Base-by-base conservation (phyloP, 2,797 vertebrate genomes). In the Tiaroga cobitis region DNA sequence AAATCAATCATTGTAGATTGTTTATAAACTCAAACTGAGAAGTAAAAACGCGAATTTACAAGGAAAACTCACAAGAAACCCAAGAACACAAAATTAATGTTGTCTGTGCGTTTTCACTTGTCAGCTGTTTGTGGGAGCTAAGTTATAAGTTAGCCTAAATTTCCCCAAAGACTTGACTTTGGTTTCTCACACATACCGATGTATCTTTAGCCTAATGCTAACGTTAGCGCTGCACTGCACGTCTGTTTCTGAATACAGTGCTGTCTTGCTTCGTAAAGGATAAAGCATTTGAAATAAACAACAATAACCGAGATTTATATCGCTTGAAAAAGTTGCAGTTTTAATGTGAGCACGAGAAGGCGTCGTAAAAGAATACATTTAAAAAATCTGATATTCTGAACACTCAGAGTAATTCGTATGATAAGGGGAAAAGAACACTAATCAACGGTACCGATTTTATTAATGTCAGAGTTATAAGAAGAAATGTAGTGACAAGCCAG, bases 401-500 rank as follows among this genome's bases (percentile, higher is more conserved):
- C 13, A 63, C 29, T 63, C 6, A 4, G 18, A 34, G 18, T 37
- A 68, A 37, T 68, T 21, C 18, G 8, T 37, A 19, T 34, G 13
- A 29, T 26, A 61, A 6, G 11, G 46, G 4, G 3, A 2, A 24
- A 24, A 59, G 32, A 65, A 19, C 29, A 67, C 3, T 4, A 34
- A 32, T 16, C 29, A 21, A 9, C 65, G 34, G 3, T 19, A 21
- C 7, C 8, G 8, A 13, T 67, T 65, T 29, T 3, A 34, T 8
- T 4, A 4, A 67, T 67, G 0, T 68, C 8, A 8, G 1, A 8
- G 16, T 1, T 8, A 9, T 4, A 9, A 4, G 0, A 5, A 32
- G 3, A 15, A 49, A 46, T 32, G 3, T 2, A 46, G 2, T 8
- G 37, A 63, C 15, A 26, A 43, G 34, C 15, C 39, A 83, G 29